Conservation (phyloP, 1,140 invertebrate species). For the Andricus grossulariae region DNA sequence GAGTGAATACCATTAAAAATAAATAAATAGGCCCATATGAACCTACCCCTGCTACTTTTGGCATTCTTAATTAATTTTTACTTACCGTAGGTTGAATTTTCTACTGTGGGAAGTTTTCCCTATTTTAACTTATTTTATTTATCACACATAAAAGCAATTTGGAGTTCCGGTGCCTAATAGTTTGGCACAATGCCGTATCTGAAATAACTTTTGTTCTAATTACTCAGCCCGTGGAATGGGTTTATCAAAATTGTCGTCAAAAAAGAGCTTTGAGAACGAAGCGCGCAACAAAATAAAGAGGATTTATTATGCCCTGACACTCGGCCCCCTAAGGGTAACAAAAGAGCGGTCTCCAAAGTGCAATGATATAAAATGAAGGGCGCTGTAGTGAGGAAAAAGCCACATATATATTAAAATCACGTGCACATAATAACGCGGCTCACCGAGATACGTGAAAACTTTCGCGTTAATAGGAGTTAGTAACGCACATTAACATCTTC, state of each 20-base stretch:
- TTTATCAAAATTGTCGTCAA: conserved; percentile 51
- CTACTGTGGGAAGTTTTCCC: conserved; percentile 37
- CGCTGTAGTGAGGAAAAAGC: conserved; percentile 43
- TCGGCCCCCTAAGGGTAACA: conserved; percentile 44
- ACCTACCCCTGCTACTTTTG: no score
- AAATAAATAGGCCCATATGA: conserved; percentile 37
- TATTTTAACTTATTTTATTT: conserved; percentile 48
- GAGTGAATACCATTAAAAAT: conserved; percentile 34
- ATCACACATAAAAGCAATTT: conserved; percentile 50
- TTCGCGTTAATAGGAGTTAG: conserved; percentile 39
- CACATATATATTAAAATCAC: conserved; percentile 46
- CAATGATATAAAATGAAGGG: conserved; percentile 28
- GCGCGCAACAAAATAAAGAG: conserved; percentile 40
- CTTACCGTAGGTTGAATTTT: conserved; percentile 43
- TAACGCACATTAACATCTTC: conserved; percentile 38
- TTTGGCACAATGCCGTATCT: conserved; percentile 51
- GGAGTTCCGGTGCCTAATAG: conserved; percentile 48
- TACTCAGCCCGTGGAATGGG: conserved; percentile 46
- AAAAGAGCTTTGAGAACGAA: conserved; percentile 46
- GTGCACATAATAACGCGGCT: conserved; percentile 35
- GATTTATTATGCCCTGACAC: conserved; percentile 54
- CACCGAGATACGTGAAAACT: conserved; percentile 43
- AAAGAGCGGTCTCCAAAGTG: conserved; percentile 35
- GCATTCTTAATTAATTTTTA: conserved; percentile 35
- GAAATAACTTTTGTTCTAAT: conserved; percentile 55